Conservation (phyloP, 1,140 invertebrate genomes). For the Diorhabda sublineata region DNA sequence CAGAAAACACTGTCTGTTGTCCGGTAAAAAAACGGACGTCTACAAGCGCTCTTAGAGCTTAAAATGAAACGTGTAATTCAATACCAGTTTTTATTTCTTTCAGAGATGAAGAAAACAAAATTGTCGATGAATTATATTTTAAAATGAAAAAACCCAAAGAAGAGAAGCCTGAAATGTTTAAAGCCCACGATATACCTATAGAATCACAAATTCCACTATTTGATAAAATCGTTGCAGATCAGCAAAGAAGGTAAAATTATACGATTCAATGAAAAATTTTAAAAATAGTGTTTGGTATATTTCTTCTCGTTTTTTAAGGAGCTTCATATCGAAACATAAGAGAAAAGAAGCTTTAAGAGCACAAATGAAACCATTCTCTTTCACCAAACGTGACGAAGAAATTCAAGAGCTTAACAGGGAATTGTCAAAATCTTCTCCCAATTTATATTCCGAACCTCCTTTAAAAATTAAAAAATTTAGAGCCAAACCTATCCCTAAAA, state of each 20-base stretch:
- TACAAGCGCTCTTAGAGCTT: no score
- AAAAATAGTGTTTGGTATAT: background rate
- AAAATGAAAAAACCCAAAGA: conserved; percentile 50
- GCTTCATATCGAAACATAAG: conserved; percentile 53
- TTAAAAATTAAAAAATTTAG: conserved; percentile 54
- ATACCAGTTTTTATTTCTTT: conserved; percentile 25
- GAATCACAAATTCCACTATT: conserved; percentile 65
- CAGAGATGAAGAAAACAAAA: conserved; percentile 62
- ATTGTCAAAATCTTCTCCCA: conserved; percentile 54
- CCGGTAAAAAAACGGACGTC: no score
- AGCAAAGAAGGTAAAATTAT: conserved; percentile 58
- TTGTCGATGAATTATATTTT: conserved; percentile 50
- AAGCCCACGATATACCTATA: conserved; percentile 61
- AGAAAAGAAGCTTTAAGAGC: conserved; percentile 54
- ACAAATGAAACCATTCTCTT: conserved; percentile 63
- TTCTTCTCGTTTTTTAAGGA: conserved; percentile 42
- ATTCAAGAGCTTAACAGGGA: conserved; percentile 42
- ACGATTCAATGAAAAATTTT: background rate
- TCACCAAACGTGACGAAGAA: conserved; percentile 55
- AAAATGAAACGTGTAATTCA: no score
- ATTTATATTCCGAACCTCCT: conserved; percentile 47
- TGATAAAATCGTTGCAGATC: conserved; percentile 64
- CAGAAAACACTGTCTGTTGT: no score
- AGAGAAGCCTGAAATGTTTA: conserved; percentile 50
- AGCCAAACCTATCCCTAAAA: conserved; percentile 64